Conservation (phyloP, 2,888 invertebrate species). For the Oxystoma pomonae region DNA sequence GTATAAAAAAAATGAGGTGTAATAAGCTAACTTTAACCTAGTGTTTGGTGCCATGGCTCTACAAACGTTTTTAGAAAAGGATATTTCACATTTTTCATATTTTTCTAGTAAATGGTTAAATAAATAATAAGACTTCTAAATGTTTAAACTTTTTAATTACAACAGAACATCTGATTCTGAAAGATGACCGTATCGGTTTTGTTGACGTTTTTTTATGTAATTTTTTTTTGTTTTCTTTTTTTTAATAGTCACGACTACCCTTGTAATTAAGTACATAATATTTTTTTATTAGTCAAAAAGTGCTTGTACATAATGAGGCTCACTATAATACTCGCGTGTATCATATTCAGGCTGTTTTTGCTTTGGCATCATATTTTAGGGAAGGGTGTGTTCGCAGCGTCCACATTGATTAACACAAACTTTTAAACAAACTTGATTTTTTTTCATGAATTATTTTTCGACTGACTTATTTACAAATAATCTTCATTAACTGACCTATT, state of each 20-base stretch:
- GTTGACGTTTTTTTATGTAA: constrained; percentile 8
- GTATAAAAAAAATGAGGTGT: constrained; percentile 10
- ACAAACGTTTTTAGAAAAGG: constrained; percentile 7
- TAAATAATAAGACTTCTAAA: neutral
- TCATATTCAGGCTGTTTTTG: constrained; percentile 26
- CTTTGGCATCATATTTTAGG: constrained; percentile 26
- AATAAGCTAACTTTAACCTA: constrained; percentile 14
- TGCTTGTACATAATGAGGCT: constrained; percentile 26
- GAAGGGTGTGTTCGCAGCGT: constrained; percentile 7
- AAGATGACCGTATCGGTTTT: neutral
- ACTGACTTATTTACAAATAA: too few relatives aligned
- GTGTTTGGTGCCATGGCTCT: constrained; percentile 21
- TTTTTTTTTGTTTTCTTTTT: constrained; percentile 10
- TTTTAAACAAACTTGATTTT: too few relatives aligned
- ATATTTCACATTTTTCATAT: constrained; percentile 38
- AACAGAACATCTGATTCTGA: too few relatives aligned
- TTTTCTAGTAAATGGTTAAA: constrained; percentile 33
- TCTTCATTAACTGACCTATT: too few relatives aligned
- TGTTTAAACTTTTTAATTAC: neutral
- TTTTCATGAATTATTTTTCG: too few relatives aligned
- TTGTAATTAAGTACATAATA: constrained; percentile 8
- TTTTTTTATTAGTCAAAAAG: constrained; percentile 16
- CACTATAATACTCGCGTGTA: constrained; percentile 29
- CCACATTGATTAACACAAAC: too few relatives aligned
- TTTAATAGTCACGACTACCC: constrained; percentile 13